Base-by-base conservation (phyloP, 2,888 invertebrate species). In the Tethea ocularis region DNA sequence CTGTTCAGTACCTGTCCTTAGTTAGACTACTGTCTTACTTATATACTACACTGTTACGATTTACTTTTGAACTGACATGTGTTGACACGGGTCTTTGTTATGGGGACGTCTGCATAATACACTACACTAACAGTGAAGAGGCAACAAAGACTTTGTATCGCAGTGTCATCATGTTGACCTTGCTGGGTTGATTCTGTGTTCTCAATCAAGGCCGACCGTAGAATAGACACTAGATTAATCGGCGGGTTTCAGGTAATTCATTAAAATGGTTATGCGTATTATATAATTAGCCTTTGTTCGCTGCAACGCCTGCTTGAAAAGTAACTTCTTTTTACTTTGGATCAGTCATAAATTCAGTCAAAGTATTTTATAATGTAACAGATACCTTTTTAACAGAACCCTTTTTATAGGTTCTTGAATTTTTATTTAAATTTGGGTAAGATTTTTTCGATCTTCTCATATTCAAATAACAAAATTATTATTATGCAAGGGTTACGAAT, bases 111-210 rank as follows among this genome's bases (percentile, higher is more conserved):
- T 66, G 59, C 57, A 77, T 74, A 75, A 77, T 77, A 66, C 63
- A 53, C 57, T 4, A 24, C 5, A 24, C 24, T 7, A 57, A 57
- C 17, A 57, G 54, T 58, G 62, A 60, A 62, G 63, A 57, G 56
- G 22, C 66, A 62, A 74, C 74, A 80, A 87, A 87, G 87, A 83
- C 68, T 73, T 55, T 11, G 59, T 65, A 67, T 64, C 63, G 72
- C 75, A 77, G 74, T 84, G 82, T 84, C 86, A 84, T 84, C 84
- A 67, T 59, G 66, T 58, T 71, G 82, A 78, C 88, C 87, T 88
- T 82, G 87, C 67, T 61, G 62, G 66, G 64, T 67, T 75, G 75
- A 86, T 86, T 89, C 86, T 86, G 88, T 75, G 78, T 86, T 83
- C 74, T 57, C 29, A 57, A 51, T 57, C 51, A 57, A 57, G 57